These are phyloP conservation scores for Dorcus hopei DNA, from an alignment of 2,888 invertebrate species.

Conservation along the genomic window DNA sequence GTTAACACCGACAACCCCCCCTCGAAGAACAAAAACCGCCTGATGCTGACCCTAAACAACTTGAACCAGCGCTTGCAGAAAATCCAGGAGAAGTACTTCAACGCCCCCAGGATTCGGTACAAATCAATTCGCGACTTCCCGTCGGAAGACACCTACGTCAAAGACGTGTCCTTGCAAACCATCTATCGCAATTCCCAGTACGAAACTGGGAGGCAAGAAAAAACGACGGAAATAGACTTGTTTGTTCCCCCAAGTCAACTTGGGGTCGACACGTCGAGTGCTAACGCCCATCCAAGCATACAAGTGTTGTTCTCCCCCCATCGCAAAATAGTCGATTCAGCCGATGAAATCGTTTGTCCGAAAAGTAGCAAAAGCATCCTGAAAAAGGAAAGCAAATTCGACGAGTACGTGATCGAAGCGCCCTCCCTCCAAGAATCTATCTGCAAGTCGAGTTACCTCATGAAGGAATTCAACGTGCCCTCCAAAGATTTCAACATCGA, in stretches of 20 bases:
- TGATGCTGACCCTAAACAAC: conserved; percentile 30
- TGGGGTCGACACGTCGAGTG: no score
- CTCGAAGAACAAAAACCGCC: conserved; percentile 23
- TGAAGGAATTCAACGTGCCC: conserved; percentile 33
- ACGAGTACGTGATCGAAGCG: conserved; percentile 7
- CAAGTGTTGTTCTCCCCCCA: conserved; percentile 6
- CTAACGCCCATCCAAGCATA: neutral
- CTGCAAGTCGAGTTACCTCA: conserved; percentile 35
- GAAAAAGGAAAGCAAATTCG: conserved; percentile 1
- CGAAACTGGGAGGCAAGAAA: conserved; percentile 1
- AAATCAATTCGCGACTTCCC: conserved; percentile 22
- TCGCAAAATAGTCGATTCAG: neutral
- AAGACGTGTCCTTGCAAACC: conserved; percentile 10
- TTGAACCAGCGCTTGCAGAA: conserved; percentile 32
- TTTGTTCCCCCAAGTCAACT: no score
- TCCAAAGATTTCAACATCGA: conserved; percentile 14
- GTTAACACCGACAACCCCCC: neutral
- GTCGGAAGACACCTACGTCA: neutral
- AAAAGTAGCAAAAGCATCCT: conserved; percentile 5
- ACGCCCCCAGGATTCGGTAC: conserved; percentile 19
- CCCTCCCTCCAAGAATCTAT: conserved; percentile 23
- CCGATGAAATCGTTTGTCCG: neutral
- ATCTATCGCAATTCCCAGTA: conserved; percentile 20
- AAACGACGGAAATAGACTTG: neutral
- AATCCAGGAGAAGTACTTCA: conserved; percentile 36